These are phyloP conservation scores for Torymus auratus DNA, from an alignment of 2,888 invertebrate species.

Conservation along the genomic window DNA sequence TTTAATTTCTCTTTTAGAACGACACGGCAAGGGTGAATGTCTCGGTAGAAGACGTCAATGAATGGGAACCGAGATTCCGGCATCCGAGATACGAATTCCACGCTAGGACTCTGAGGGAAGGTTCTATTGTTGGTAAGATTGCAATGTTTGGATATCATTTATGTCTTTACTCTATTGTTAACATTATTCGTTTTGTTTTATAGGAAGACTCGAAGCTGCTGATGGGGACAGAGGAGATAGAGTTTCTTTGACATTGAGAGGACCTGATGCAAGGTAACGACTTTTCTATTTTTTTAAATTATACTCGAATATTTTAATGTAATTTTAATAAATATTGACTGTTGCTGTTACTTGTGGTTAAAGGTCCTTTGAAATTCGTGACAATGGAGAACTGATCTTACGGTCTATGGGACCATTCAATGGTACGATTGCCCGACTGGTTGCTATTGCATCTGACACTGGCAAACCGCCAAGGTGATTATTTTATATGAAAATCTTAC, in stretches of 20 bases:
- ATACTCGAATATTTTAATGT: slow-evolving; percentile 10
- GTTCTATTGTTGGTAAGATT: slow-evolving; percentile 70
- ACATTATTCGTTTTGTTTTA: slow-evolving; percentile 60
- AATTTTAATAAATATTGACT: neutral
- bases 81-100: slow-evolving; percentile 91
- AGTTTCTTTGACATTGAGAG: slow-evolving; percentile 84
- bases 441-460: slow-evolving; percentile 90
- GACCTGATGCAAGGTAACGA: slow-evolving; percentile 82
- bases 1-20: slow-evolving; percentile 80
- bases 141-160: neutral
- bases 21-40: slow-evolving; percentile 90
- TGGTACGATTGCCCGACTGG: slow-evolving; percentile 83
- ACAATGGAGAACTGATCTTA: slow-evolving; percentile 82
- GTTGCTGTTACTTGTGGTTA: slow-evolving; percentile 52
- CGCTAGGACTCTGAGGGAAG: slow-evolving; percentile 70
- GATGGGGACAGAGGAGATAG: slow-evolving; percentile 90
- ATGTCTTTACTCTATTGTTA: neutral
- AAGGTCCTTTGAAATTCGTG: slow-evolving; percentile 82
- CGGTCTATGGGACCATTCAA: slow-evolving; percentile 73
- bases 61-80: slow-evolving; percentile 94
- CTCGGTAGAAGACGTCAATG: slow-evolving; percentile 91
- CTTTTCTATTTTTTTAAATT: slow-evolving; percentile 1
- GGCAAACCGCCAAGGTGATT: slow-evolving; percentile 88
- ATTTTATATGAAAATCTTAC: slow-evolving; percentile 7
- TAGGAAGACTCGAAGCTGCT: slow-evolving; percentile 88